Percentiles rank a stretch among this genome's conserved stretches.
Evolutionary conservation across 2,888 invertebrate species (phyloP).

Genomic region (Protodeltote pygarga): DNA sequence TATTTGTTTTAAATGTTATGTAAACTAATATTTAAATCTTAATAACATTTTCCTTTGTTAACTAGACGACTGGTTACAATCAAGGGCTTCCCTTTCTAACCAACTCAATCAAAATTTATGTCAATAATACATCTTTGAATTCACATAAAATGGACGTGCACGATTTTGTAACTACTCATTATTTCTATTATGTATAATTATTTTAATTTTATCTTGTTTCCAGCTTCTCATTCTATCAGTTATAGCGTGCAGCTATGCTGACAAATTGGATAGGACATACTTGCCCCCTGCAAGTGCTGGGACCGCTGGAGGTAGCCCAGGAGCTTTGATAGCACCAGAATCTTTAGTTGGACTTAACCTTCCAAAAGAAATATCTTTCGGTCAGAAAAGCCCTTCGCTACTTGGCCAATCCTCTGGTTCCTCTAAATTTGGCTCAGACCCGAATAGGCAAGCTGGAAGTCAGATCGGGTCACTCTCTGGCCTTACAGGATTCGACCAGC

Average conservation of each 20-base stretch:
- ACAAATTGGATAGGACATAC: conserved; percentile 79
- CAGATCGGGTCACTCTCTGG: not conserved
- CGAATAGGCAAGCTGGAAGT: conserved; percentile 5
- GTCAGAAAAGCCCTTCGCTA: conserved; percentile 23
- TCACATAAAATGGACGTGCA: not conserved
- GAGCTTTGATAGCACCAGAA: conserved; percentile 69
- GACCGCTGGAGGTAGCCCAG: conserved; percentile 78
- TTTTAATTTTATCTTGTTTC: conserved; percentile 43
- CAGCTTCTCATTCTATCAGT: conserved; percentile 77
- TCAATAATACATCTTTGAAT: conserved; percentile 16
- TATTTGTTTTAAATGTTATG: no score
- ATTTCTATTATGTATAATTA: conserved; percentile 16
- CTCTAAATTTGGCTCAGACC: conserved; percentile 4
- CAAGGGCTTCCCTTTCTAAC: conserved; percentile 39
- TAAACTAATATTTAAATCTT: not conserved
- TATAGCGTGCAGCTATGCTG: conserved; percentile 77
- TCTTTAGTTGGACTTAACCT: conserved; percentile 30
- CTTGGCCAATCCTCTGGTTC: conserved; percentile 23
- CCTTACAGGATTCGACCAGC: conserved; percentile 22
- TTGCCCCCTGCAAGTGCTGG: conserved; percentile 77
- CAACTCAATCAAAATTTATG: conserved; percentile 25
- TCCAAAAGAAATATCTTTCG: conserved; percentile 25
- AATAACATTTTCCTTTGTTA: conserved; percentile 1
- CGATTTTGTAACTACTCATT: conserved; percentile 1
- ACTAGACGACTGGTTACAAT: conserved; percentile 11